phyloP scores from a whole-genome alignment of 2,888 invertebrate species.

The Euclidia mi region DNA sequence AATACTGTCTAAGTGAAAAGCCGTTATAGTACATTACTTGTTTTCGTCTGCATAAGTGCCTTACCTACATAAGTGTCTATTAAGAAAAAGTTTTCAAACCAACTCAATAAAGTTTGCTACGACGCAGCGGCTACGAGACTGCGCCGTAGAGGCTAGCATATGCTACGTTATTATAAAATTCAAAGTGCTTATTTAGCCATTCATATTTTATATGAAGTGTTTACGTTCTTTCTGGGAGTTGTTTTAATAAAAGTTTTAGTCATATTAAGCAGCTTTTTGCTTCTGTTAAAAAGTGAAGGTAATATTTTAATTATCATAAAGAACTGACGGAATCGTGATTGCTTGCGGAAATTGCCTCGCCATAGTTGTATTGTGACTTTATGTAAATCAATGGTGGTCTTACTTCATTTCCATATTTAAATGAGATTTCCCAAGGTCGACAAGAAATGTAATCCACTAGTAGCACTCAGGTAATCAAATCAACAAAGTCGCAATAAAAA shows the following conservation, averaged over 20 bases:
- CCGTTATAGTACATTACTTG: too few relatives aligned
- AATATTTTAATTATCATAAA: background rate
- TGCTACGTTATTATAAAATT: slow-evolving; percentile 34
- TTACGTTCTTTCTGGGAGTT: slow-evolving; percentile 4
- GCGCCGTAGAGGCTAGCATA: slow-evolving; percentile 44
- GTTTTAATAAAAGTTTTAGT: slow-evolving; percentile 1
- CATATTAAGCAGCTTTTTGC: background rate
- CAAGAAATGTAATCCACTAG: too few relatives aligned
- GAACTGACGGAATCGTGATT: too few relatives aligned
- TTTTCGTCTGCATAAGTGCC: too few relatives aligned
- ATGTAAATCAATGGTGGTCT: too few relatives aligned
- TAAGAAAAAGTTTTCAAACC: slow-evolving; percentile 43
- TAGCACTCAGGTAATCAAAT: too few relatives aligned
- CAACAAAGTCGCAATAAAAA: too few relatives aligned
- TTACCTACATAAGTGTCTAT: slow-evolving; percentile 14
- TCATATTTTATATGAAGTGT: slow-evolving; percentile 19
- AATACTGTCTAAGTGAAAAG: too few relatives aligned
- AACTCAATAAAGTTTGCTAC: slow-evolving; percentile 50
- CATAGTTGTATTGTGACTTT: too few relatives aligned
- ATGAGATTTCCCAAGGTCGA: too few relatives aligned
- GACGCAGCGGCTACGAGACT: slow-evolving; percentile 39
- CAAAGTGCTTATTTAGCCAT: slow-evolving; percentile 10
- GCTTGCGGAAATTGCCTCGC: too few relatives aligned
- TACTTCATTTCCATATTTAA: too few relatives aligned
- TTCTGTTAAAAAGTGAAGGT: background rate